Conservation (phyloP, 1,140 invertebrate genomes). For the Paraescarpia echinospica region DNA sequence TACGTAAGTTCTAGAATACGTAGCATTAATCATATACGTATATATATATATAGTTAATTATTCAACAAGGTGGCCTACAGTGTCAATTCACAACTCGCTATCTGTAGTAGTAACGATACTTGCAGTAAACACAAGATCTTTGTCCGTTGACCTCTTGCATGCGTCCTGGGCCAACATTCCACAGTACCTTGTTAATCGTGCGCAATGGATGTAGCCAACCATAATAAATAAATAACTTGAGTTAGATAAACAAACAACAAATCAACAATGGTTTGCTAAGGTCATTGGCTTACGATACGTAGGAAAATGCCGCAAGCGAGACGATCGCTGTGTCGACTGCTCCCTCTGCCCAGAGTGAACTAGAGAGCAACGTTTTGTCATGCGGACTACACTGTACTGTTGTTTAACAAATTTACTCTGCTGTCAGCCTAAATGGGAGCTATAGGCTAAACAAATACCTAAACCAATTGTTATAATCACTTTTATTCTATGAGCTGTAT, state of each 20-base stretch:
- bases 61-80: background rate
- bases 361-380: background rate
- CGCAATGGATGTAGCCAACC: background rate
- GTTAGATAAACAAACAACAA: background rate
- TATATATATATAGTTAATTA: background rate
- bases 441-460: background rate
- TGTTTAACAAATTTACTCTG: background rate
- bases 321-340: background rate
- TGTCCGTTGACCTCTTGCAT: background rate
- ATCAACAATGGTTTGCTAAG: background rate
- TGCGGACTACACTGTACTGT: background rate
- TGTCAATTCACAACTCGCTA: background rate
- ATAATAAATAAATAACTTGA: constrained; percentile 3
- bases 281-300: background rate
- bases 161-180: background rate
- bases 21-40: background rate
- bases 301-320: background rate
- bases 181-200: background rate
- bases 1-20: background rate
- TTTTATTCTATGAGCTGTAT: background rate
- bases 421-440: background rate
- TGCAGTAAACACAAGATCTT: background rate
- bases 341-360: background rate
- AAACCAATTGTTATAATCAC: background rate
- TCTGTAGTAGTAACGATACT: background rate